Percentiles rank a stretch among this genome's conserved stretches.
Conservation (phyloP, 2,888 invertebrate genomes). For the Fissipunctia ypsillon region DNA sequence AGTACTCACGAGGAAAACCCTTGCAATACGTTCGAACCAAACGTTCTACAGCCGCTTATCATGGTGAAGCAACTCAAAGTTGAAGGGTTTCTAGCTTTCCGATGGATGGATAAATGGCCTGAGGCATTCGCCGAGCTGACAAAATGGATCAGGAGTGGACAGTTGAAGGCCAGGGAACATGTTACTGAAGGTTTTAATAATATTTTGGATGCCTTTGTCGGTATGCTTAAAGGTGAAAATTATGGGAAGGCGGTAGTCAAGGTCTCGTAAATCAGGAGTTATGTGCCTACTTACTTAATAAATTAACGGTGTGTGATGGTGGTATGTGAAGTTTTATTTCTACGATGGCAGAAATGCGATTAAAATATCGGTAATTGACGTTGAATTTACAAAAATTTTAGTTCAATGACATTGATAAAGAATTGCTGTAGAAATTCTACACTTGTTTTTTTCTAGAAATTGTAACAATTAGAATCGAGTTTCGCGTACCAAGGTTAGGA, state of each 20-base stretch:
- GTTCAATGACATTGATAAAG: neutral
- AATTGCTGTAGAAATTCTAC: neutral
- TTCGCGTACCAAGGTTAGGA: neutral
- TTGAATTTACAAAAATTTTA: neutral
- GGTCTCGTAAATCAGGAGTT: neutral
- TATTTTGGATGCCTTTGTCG: constrained; percentile 91
- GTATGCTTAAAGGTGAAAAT: constrained; percentile 90
- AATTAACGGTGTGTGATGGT: neutral
- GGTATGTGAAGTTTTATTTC: neutral
- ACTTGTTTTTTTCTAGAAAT: neutral
- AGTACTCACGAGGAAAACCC: neutral
- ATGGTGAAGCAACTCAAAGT: constrained; percentile 75
- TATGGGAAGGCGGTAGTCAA: constrained; percentile 43
- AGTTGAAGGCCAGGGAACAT: constrained; percentile 92
- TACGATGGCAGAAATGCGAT: neutral
- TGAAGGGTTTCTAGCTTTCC: constrained; percentile 90
- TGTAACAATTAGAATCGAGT: neutral
- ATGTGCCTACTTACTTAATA: neutral
- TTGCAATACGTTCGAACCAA: too few species aligned
- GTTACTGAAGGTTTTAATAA: constrained; percentile 92
- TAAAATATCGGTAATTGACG: neutral
- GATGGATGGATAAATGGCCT: constrained; percentile 84
- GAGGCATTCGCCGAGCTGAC: constrained; percentile 90
- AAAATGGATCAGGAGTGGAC: constrained; percentile 91
- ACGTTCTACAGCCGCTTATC: constrained; percentile 1